Base-by-base conservation (phyloP, 2,113 vertebrate species). In the Crypturellus undulatus region DNA sequence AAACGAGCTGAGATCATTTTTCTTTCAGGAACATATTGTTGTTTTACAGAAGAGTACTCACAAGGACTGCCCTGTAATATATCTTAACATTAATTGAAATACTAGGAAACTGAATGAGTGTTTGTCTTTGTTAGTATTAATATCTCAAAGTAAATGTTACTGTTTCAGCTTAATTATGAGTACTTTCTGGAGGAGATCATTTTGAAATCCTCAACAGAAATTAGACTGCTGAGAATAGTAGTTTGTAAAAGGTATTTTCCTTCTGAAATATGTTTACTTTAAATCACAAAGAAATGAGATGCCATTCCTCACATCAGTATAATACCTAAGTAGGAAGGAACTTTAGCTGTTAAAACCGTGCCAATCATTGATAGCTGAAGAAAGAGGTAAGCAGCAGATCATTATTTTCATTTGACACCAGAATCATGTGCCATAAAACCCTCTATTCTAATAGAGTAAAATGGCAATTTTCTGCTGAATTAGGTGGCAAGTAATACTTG, bases 141-240 rank as follows among this genome's bases (percentile, higher is more conserved):
- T 87, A 87, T 65, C 49, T 19, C 47, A 73, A 64, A 77, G 67
- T 68, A 94, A 94, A 91, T 60, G 38, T 76, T 95, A 72, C 69
- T 90, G 15, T 32, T 92, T 84, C 47, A 60, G 18, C 42, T 82
- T 72, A 82, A 72, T 82, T 91, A 58, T 19, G 28, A 79, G 68
- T 45, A 43, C 54, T 65, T 78, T 62, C 11, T 90, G 32, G 43
- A 89, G 63, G 42, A 84, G 63, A 69, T 79, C 52, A 69, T 69
- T 79, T 87, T 89, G 68, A 88, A 79, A 64, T 12, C 5, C 6
- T 47, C 7, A 34, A 30, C 28, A 72, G 58, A 91, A 90, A 77
- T 84, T 6, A 32, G 56, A 12, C 42, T 82, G 68, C 10, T 58
- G 36, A 84, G 69, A 92, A 62, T 32, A 64, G 11, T 70, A 67